phyloP scores from a whole-genome alignment of 1,140 invertebrate genomes.

The Eumaeus atala region DNA sequence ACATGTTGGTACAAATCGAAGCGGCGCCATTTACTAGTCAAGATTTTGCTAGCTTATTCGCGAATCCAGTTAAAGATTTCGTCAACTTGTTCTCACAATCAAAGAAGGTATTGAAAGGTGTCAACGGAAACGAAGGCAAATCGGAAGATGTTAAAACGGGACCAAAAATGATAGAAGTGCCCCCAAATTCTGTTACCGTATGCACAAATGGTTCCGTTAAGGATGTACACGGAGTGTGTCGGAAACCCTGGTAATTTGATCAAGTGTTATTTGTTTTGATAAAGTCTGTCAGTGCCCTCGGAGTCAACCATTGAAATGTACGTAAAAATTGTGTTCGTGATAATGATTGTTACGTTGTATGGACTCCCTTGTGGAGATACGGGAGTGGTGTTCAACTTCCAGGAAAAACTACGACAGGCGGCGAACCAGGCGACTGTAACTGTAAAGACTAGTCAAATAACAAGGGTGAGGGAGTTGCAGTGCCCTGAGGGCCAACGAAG shows the following conservation, averaged over 20 bases:
- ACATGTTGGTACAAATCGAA: conserved; percentile 33
- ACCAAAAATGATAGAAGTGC: conserved; percentile 52
- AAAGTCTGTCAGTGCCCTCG: conserved; percentile 39
- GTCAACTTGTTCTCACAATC: conserved; percentile 27
- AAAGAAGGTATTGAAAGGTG: conserved; percentile 16
- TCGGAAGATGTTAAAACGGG: conserved; percentile 19
- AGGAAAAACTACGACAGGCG: conserved; percentile 46
- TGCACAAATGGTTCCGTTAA: conserved; percentile 36
- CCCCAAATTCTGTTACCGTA: conserved; percentile 30
- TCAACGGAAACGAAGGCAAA: conserved; percentile 14
- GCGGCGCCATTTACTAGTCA: conserved; percentile 32
- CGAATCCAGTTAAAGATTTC: conserved; percentile 52
- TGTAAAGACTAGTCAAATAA: conserved; percentile 43
- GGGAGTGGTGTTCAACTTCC: conserved; percentile 52
- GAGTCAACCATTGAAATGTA: conserved; percentile 52
- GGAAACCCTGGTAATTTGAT: conserved; percentile 44
- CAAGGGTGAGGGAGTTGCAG: conserved; percentile 45
- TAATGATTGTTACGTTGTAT: conserved; percentile 30
- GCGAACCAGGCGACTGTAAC: conserved; percentile 32
- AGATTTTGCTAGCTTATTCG: conserved; percentile 43
- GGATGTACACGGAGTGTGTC: conserved; percentile 52
- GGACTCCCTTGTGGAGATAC: conserved; percentile 26
- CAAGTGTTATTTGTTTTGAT: conserved; percentile 22
- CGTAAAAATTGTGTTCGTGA: conserved; percentile 52
- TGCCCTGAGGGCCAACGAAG: conserved; percentile 44